These are phyloP conservation scores for Synaphobranchus kaupii DNA, from an alignment of 2,797 vertebrate genomes.

Conservation along the genomic window DNA sequence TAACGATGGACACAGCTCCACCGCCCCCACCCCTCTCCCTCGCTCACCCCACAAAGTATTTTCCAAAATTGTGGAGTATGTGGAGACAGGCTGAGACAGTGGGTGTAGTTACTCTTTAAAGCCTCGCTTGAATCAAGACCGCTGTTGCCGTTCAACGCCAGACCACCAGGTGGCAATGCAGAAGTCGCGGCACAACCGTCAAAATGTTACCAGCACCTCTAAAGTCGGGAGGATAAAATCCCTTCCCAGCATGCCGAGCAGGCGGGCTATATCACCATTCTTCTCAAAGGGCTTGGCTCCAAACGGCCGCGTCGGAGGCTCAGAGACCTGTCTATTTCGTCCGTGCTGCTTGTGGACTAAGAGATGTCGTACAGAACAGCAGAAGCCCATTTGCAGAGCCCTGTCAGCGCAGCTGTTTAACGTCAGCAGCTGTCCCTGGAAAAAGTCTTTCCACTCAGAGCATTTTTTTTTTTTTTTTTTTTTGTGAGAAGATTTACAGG, in stretches of 20 bases:
- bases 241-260: background rate
- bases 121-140: background rate
- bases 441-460: background rate
- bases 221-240: background rate
- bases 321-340: background rate
- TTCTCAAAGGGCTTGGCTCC: background rate
- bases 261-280: background rate
- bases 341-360: background rate
- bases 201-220: background rate
- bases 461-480: background rate
- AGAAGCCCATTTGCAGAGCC: background rate
- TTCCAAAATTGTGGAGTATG: too few species aligned
- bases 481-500: background rate
- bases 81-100: too few species aligned
- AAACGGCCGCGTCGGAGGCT: background rate
- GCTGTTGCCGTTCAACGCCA: background rate
- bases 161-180: constrained; percentile 53
- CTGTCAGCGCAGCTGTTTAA: background rate
- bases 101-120: too few species aligned
- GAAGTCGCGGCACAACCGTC: background rate
- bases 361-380: background rate
- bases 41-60: too few species aligned
- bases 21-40: too few species aligned
- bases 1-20: too few species aligned
- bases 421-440: background rate